Conservation (phyloP, 1,140 invertebrate genomes). For the Ericerus pela region DNA sequence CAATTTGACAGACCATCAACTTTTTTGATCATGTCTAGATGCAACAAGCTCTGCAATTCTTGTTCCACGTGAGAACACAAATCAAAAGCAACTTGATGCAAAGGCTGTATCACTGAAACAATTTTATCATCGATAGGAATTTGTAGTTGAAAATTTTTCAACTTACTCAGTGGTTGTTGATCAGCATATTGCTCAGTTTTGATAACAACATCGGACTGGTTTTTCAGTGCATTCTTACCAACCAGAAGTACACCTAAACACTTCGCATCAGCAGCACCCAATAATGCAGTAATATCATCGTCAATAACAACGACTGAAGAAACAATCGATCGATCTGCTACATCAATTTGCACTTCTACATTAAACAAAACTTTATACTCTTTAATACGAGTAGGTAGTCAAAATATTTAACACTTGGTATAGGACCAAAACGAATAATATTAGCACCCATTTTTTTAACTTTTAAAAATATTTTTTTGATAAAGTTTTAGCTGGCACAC, state of each 20-base stretch:
- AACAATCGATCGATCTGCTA: no score
- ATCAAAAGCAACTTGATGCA: background rate
- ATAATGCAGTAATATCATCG: background rate
- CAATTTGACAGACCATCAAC: background rate
- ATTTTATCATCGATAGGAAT: background rate
- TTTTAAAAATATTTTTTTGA: no score
- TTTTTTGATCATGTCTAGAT: background rate
- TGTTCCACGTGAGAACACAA: background rate
- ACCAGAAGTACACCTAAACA: background rate
- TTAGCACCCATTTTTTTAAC: no score
- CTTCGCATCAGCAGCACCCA: background rate
- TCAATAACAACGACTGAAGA: background rate
- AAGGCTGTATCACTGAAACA: background rate
- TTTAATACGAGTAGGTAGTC: no score
- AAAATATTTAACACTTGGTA: no score
- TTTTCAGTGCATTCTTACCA: background rate
- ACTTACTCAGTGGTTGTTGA: background rate
- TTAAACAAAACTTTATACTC: no score
- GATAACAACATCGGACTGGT: background rate
- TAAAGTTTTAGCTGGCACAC: no score
- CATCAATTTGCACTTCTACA: no score
- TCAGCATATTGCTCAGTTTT: background rate
- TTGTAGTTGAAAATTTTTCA: constrained; percentile 1
- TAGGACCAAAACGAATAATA: no score
- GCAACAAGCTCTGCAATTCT: background rate